Evolutionary conservation across 2,888 invertebrate genomes (phyloP).

Genomic region (Lycaena phlaeas): DNA sequence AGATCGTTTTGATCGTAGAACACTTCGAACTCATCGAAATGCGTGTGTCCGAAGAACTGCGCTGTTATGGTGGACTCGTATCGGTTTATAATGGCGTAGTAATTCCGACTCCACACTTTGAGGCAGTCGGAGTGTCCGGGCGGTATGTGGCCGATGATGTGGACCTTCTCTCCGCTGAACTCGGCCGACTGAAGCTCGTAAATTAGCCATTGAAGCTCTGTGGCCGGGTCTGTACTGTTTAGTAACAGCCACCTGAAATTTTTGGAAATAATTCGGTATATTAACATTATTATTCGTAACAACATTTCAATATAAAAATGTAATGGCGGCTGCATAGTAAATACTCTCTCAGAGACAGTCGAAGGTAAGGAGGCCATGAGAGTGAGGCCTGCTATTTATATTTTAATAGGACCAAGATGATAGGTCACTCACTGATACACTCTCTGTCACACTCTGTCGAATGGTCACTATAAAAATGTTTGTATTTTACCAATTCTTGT

Average conservation of each 20-base stretch:
- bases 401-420: no score
- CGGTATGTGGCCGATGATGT: conserved; percentile 97
- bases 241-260: conserved; percentile 85
- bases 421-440: no score
- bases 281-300: no score
- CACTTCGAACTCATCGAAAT: conserved; percentile 94
- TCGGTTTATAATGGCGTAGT: conserved; percentile 89
- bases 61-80: conserved; percentile 92
- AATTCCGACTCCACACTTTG: conserved; percentile 96
- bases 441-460: no score
- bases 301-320: no score
- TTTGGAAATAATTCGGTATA: conserved; percentile 8
- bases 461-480: no score
- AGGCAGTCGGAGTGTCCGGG: conserved; percentile 95
- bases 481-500: conserved; percentile 86
- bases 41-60: conserved; percentile 96
- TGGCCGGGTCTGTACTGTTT: conserved; percentile 96
- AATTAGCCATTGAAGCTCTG: conserved; percentile 95
- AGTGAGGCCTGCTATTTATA: no score
- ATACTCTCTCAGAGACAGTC: no score
- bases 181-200: conserved; percentile 95
- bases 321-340: no score
- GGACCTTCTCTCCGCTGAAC: conserved; percentile 94
- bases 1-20: conserved; percentile 90
- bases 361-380: no score